Percentiles rank a stretch among this genome's conserved stretches.
Evolutionary conservation across 2,797 vertebrate species (phyloP).

Genomic region (Avahi laniger): DNA sequence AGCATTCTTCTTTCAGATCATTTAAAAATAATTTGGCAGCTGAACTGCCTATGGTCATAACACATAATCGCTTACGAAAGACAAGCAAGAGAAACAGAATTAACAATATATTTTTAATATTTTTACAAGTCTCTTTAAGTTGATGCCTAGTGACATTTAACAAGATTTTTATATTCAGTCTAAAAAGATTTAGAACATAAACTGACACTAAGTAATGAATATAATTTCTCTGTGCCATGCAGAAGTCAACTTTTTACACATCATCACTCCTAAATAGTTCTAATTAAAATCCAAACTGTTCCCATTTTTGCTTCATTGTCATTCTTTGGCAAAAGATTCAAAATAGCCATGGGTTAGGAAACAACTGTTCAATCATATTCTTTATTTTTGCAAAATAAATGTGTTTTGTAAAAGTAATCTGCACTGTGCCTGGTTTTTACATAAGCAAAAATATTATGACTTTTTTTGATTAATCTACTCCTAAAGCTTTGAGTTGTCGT

Average conservation of each 20-base stretch:
- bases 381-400: slow-evolving; percentile 63
- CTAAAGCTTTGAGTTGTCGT: slow-evolving; percentile 96
- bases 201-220: slow-evolving; percentile 53
- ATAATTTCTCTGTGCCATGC: slow-evolving; percentile 60
- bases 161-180: slow-evolving; percentile 49
- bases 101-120: slow-evolving; percentile 59
- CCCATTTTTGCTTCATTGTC: slow-evolving; percentile 57
- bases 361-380: slow-evolving; percentile 56
- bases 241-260: slow-evolving; percentile 65
- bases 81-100: slow-evolving; percentile 65
- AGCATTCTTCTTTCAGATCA: slow-evolving; percentile 64
- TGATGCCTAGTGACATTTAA: slow-evolving; percentile 47
- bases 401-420: slow-evolving; percentile 64
- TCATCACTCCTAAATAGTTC: slow-evolving; percentile 49
- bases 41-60: slow-evolving; percentile 8
- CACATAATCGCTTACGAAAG: slow-evolving; percentile 50
- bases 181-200: slow-evolving; percentile 62
- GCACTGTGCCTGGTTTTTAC: slow-evolving; percentile 65
- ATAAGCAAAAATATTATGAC: slow-evolving; percentile 48
- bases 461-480: slow-evolving; percentile 90
- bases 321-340: slow-evolving; percentile 79
- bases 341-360: slow-evolving; percentile 66
- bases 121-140: slow-evolving; percentile 61
- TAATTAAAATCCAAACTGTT: slow-evolving; percentile 68
- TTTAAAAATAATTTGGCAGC: slow-evolving; percentile 72